Base-by-base conservation (phyloP, 2,888 invertebrate species). In the Coecobrya sp. region DNA sequence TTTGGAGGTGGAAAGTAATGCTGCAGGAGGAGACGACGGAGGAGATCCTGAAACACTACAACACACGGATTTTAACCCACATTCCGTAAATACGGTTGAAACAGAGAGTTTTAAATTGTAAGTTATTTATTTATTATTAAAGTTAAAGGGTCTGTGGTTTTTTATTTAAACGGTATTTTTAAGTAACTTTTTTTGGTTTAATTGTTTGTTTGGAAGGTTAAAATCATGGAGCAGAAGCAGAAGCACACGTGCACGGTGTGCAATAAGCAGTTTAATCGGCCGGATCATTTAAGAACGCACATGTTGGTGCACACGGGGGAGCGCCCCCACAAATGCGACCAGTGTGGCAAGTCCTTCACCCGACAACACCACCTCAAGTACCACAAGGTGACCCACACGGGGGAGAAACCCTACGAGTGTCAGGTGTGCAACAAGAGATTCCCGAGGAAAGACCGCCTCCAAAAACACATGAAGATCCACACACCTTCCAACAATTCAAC, bases 321-420 rank as follows among this genome's bases (percentile, higher is more conserved):
- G 22, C 73, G 73, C 2, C 73, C 73, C n/a, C 73, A 73, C 73
- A 73, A 73, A n/a, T 73, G 73, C 19, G 42, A 73, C 42, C 36
- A 42, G 36, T 73, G 73, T 10, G 42, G 73, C n/a, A 73, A 73
- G 16, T 42, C 36, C 22, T 73, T 73, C 42, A 73, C 73, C 1
- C 5, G 73, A 16, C 73, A 73, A 42, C 73, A 73, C 10, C 73
- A 73, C n/a, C 30, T 73, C 10, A 73, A 73, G 30, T 73, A 73
- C 42, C 73, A 73, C 73, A 73, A 36, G 42, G 73, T 73, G 1
- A 79, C 79, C 16, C 89, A 89, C 82, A 68, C 89, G 8, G 52
- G 52, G 0, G 68, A 76, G 22, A 89, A 89, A 45, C 62, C 36
- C 19, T 82, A 65, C 49, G 65, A 82, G 27, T 89, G 89, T 82